phyloP scores from a whole-genome alignment of 2,888 invertebrate genomes.

The Drosophila maculinotata region DNA sequence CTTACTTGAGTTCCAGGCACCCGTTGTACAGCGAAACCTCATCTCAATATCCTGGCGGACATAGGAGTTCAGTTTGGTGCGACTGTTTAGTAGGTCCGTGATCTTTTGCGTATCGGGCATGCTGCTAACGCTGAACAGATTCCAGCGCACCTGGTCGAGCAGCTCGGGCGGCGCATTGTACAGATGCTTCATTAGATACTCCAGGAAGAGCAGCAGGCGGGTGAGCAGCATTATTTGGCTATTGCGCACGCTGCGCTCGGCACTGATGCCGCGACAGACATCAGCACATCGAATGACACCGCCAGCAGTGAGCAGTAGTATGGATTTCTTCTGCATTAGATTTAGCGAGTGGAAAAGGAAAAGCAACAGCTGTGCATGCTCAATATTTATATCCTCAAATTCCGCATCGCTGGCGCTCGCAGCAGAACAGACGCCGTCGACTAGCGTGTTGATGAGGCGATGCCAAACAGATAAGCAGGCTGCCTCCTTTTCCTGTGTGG shows the following conservation, averaged over 20 bases:
- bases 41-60: constrained; percentile 91
- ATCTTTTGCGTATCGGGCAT: constrained; percentile 87
- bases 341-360: constrained; percentile 98
- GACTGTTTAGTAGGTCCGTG: constrained; percentile 85
- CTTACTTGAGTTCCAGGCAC: constrained; percentile 83
- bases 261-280: constrained; percentile 86
- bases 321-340: constrained; percentile 98
- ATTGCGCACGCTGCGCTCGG: constrained; percentile 83
- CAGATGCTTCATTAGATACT: constrained; percentile 97
- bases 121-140: constrained; percentile 89
- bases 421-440: constrained; percentile 89
- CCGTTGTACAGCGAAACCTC: constrained; percentile 87
- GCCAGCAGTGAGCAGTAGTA: constrained; percentile 92
- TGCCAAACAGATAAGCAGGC: constrained; percentile 97
- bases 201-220: constrained; percentile 93
- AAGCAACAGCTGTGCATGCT: constrained; percentile 96
- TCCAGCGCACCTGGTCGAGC: constrained; percentile 95
- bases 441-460: constrained; percentile 94
- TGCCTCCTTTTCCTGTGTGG: constrained; percentile 94
- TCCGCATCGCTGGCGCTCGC: constrained; percentile 80
- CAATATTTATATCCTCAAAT: constrained; percentile 94
- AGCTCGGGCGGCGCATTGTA: constrained; percentile 96
- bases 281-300: constrained; percentile 90
- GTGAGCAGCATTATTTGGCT: constrained; percentile 93
- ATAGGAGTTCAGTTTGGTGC: constrained; percentile 88